Percentiles rank a stretch among this genome's conserved stretches.
These are phyloP conservation scores for Leucophenga maculata DNA, from an alignment of 2,888 invertebrate species.

Conservation along the genomic window DNA sequence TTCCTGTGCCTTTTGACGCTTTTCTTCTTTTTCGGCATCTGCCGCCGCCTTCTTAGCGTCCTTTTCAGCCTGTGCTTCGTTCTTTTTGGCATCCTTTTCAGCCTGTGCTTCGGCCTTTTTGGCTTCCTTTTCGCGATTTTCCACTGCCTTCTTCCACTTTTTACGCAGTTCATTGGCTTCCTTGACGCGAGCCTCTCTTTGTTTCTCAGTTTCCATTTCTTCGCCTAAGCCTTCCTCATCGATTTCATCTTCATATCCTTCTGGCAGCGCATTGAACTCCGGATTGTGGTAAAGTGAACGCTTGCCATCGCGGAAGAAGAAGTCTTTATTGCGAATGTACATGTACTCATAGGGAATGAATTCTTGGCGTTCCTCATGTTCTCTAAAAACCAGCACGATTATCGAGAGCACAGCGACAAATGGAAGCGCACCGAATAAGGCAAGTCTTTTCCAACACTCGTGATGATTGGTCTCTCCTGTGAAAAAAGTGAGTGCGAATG, in stretches of 20 bases:
- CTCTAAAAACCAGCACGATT: slow-evolving; percentile 33
- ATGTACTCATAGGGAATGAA: slow-evolving; percentile 43
- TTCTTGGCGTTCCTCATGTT: slow-evolving; percentile 44
- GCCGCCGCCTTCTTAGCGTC: slow-evolving; percentile 26
- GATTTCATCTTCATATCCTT: slow-evolving; percentile 56
- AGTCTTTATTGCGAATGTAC: slow-evolving; percentile 47
- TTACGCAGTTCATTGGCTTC: slow-evolving; percentile 35
- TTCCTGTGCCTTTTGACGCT: neutral
- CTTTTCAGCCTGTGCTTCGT: neutral
- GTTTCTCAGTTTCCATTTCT: slow-evolving; percentile 37
- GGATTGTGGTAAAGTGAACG: slow-evolving; percentile 46
- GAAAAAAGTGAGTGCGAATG: too few species aligned
- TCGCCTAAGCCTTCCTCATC: slow-evolving; percentile 38
- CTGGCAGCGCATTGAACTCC: slow-evolving; percentile 48
- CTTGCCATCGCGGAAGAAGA: slow-evolving; percentile 47
- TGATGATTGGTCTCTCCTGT: too few species aligned
- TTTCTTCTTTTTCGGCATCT: slow-evolving; percentile 9
- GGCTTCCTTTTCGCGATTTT: neutral
- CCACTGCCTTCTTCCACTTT: slow-evolving; percentile 36
- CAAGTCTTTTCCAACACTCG: slow-evolving; percentile 40
- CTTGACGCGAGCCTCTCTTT: slow-evolving; percentile 30
- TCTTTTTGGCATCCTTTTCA: neutral
- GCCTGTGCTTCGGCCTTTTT: neutral
- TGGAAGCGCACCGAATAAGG: slow-evolving; percentile 39
- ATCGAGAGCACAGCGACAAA: slow-evolving; percentile 35